Base-by-base conservation (phyloP, 2,888 invertebrate species). In the Hesperia comma region DNA sequence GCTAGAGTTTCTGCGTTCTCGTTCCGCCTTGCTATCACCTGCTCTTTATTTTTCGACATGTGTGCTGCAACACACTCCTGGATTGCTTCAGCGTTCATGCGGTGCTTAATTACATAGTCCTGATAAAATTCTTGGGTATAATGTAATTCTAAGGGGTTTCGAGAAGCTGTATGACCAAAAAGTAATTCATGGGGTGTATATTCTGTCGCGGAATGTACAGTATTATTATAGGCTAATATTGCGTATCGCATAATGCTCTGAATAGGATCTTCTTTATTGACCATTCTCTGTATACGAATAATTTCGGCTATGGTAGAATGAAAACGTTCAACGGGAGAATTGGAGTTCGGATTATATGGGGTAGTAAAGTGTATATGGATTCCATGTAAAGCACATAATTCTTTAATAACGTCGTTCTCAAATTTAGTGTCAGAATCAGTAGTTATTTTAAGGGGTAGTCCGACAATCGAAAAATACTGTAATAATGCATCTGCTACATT, bases 81-180 rank as follows among this genome's bases (percentile, higher is more conserved):
- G 0, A 69, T 53, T 6, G 62, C 63, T 72, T 75, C 72, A 63
- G 70, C 61, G 12, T 64, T 71, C 68, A 70, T 68, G 32, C 40
- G 72, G 61, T 97, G 97, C 83, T 94, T 95, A 67, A 96, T 95
- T 1, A 94, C 95, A 56, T 95, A 96, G 81, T 96, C 96, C 15
- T 93, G 96, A 26, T 94, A 95, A 75, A 88, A 96, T 71, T 78
- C 75, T 60, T 74, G 71, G 0, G 70, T 75, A 69, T 63, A 84
- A 73, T 73, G 78, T 72, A 72, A 63, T 67, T 76, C 78, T 73
- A 72, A 69, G 60, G 69, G 80, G 66, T 72, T 80, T 73, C 73
- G 74, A 63, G 58, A 75, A 46, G 54, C 71, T 54, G 74, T 80
- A 54, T 75, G 79, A 69, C 72, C 76, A 41, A 71, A 79, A 21